Percentiles rank a stretch among this genome's conserved stretches.
Conservation (phyloP, 1,140 invertebrate species). For the Drosophila miranda region DNA sequence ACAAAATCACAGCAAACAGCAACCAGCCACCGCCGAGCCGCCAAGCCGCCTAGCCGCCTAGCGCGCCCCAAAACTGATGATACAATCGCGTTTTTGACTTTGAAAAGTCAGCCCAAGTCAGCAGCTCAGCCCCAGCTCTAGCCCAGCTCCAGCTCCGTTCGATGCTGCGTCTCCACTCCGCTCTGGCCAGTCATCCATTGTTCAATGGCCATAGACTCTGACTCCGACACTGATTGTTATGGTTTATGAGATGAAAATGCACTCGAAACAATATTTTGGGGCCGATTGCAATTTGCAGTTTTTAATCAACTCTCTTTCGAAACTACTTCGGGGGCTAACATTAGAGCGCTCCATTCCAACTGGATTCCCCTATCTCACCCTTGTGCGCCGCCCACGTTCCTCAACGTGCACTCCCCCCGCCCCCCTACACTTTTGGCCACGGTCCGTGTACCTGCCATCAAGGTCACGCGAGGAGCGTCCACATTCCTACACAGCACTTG, state of each 20-base stretch:
- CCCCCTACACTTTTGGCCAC: too few species aligned
- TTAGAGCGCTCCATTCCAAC: conserved; percentile 53
- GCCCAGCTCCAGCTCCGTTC: too few species aligned
- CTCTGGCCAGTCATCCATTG: conserved; percentile 55
- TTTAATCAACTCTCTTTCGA: conserved; percentile 35
- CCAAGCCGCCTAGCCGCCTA: conserved; percentile 38
- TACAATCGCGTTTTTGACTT: conserved; percentile 81
- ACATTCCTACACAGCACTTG: too few species aligned
- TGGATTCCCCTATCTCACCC: conserved; percentile 24
- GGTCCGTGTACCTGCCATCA: too few species aligned
- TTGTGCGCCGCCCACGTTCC: background rate
- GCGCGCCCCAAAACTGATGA: conserved; percentile 66
- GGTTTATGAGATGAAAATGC: conserved; percentile 67
- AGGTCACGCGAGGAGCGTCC: too few species aligned
- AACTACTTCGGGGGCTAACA: conserved; percentile 35
- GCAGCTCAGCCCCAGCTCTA: too few species aligned
- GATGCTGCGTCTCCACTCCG: background rate
- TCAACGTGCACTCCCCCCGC: too few species aligned
- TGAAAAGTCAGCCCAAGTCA: conserved; percentile 69
- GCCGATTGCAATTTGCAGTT: conserved; percentile 42
- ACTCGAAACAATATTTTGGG: conserved; percentile 65
- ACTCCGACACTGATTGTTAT: conserved; percentile 62
- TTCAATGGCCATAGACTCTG: conserved; percentile 53
- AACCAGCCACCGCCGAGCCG: conserved; percentile 13
- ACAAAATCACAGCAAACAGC: conserved; percentile 48